Base-by-base conservation (phyloP, 2,888 invertebrate genomes). In the Seladonia tumulorum region DNA sequence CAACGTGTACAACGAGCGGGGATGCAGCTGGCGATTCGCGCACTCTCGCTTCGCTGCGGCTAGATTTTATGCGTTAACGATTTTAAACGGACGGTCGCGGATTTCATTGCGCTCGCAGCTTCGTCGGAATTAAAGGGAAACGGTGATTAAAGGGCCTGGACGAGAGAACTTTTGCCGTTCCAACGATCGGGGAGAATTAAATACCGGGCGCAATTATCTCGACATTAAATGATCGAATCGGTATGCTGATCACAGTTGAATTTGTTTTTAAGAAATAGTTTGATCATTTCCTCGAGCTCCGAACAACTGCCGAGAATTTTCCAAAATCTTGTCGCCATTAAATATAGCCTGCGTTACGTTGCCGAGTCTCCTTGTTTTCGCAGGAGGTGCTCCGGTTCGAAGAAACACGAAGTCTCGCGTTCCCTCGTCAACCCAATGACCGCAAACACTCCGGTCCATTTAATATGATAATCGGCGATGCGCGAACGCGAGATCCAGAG, bases 391-490 rank as follows among this genome's bases (percentile, higher is more conserved):
- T 63, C 63, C 63, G 22, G 12, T 35, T 68, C 4, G 22, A 68
- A 68, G 68, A 39, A 68, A 68, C 68, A 68, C 68, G 68, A 76
- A 70, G 84, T 84, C 75, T 53, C 68, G 82, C 75, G 88, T 57
- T 89, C 87, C 86, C 87, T 66, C 47, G 81, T 89, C 91, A 88
- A 88, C 90, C 88, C 89, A 91, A 92, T 92, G 91, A 92, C 91
- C 91, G 89, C 92, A 87, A 92, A 88, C 88, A 88, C 85, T 83
- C 86, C 89, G 90, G 90, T 90, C 90, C 92, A 90, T 92, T 92
- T 92, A 91, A 92, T 92, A 92, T 92, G 92, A 91, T 91, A 92
- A 92, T 92, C 90, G 87, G 85, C 88, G 83, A 82, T 80, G 82
- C 88, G 83, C 84, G 85, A 73, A 75, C 74, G 71, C 83, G 83